Percentiles rank a stretch among this genome's conserved stretches.
These are phyloP conservation scores for Nematostella vectensis DNA, from an alignment of 92 coral and sea anemone species.

Conservation along the genomic window DNA sequence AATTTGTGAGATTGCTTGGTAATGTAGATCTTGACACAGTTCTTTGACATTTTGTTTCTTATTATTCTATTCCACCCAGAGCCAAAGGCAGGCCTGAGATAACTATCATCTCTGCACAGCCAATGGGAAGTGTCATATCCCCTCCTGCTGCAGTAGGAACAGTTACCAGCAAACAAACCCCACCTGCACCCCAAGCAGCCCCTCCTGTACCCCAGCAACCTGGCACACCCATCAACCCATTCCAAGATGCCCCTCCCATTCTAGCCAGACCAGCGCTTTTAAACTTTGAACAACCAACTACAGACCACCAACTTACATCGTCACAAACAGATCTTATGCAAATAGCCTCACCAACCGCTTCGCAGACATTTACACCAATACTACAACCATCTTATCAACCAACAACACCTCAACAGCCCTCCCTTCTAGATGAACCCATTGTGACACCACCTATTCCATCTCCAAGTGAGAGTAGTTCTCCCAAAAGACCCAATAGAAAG, in stretches of 20 bases:
- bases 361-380: too few species aligned
- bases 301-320: not conserved
- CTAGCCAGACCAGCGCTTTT: not conserved
- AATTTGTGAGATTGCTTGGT: too few species aligned
- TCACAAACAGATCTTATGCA: not conserved
- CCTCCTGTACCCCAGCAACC: not conserved
- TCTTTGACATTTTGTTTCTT: too few species aligned
- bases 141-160: too few species aligned
- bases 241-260: not conserved
- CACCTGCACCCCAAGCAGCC: not conserved
- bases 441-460: conserved; percentile 8
- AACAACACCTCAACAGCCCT: too few species aligned
- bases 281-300: not conserved
- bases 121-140: conserved; percentile 38
- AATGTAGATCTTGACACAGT: too few species aligned
- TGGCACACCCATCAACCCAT: not conserved
- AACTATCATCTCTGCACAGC: conserved; percentile 74
- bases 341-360: not conserved
- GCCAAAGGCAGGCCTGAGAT: conserved; percentile 78
- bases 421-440: too few species aligned
- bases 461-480: not conserved
- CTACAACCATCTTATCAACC: too few species aligned
- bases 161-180: too few species aligned
- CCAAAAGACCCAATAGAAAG: conserved; percentile 24
- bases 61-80: too few species aligned